A percentile compares a stretch with the other conserved stretches of the same genome.
Evolutionary conservation across 30 jellyfish, hydroid and myxozoan species (phyloP).

Genomic region (Cassiopea andromeda): DNA sequence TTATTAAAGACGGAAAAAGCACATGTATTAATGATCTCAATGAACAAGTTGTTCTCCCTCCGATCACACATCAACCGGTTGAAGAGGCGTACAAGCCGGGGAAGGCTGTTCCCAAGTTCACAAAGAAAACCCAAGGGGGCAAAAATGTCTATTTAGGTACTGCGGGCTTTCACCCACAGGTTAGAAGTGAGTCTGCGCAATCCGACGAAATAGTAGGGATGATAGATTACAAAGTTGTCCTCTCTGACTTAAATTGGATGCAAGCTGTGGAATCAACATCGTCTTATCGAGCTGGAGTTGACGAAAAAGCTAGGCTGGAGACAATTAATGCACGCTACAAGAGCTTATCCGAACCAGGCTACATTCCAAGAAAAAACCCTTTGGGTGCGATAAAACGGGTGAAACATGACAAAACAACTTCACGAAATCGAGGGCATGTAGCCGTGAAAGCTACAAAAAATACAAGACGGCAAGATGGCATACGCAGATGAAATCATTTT

Average conservation of each 20-base stretch:
- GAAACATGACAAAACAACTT: background rate
- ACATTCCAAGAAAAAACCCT: background rate
- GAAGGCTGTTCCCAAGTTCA: conserved; percentile 8
- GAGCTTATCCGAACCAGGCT: too few species aligned
- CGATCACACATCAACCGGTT: background rate
- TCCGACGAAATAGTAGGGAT: conserved; percentile 64
- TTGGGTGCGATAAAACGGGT: background rate
- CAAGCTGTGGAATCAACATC: conserved; percentile 58
- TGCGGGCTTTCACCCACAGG: conserved; percentile 33
- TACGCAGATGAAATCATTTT: background rate
- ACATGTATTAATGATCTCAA: conserved; percentile 29
- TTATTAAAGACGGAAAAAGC: background rate
- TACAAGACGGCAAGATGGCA: background rate
- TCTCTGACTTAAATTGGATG: conserved; percentile 53
- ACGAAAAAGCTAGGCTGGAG: conserved; percentile 54
- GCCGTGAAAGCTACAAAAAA: background rate
- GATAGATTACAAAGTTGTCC: conserved; percentile 42
- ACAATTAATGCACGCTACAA: background rate
- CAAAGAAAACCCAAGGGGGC: conserved; percentile 8
- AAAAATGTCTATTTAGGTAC: conserved; percentile 7
- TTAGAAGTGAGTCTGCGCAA: conserved; percentile 29
- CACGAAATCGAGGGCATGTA: background rate
- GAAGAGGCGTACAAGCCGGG: conserved; percentile 48
- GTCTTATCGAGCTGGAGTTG: conserved; percentile 68
- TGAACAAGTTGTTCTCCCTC: conserved; percentile 32